Conservation (phyloP, 2,113 vertebrate genomes). For the Campylorhamphus procurvoides region DNA sequence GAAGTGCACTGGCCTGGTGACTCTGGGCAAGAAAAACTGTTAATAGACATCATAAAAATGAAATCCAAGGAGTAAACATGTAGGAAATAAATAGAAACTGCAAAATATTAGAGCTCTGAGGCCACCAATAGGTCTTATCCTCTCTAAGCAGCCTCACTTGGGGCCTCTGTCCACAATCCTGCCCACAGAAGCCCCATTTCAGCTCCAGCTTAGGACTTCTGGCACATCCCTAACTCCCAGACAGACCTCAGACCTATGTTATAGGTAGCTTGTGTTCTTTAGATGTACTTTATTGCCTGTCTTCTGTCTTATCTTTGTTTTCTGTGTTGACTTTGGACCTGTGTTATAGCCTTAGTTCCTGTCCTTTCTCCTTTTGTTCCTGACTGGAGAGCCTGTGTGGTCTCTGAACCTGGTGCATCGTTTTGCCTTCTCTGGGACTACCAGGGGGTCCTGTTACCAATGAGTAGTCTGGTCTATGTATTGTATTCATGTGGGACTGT, state of each 20-base stretch:
- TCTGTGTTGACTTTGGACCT: not conserved
- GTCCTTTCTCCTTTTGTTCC: not conserved
- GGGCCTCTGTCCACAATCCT: accelerated
- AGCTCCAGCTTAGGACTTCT: not conserved
- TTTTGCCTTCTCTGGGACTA: not conserved
- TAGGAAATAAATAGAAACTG: not conserved
- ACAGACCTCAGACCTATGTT: not conserved
- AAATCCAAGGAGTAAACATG: not conserved
- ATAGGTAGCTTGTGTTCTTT: not conserved
- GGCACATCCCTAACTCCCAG: not conserved
- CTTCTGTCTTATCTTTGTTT: not conserved
- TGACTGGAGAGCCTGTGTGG: not conserved
- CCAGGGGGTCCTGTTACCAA: not conserved
- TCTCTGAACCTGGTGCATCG: not conserved
- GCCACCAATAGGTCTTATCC: not conserved
- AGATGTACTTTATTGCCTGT: not conserved
- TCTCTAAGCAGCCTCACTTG: not conserved
- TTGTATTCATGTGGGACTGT: not conserved
- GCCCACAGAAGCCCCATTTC: not conserved
- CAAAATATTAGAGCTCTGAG: not conserved
- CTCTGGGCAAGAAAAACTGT: not conserved
- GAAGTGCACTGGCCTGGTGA: not conserved
- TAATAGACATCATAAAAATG: not conserved
- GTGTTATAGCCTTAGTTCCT: not conserved
- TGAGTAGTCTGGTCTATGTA: not conserved